A percentile compares a stretch with the other conserved stretches of the same genome.
Conservation (phyloP, 2,113 vertebrate species). For the Petroica traversi region DNA sequence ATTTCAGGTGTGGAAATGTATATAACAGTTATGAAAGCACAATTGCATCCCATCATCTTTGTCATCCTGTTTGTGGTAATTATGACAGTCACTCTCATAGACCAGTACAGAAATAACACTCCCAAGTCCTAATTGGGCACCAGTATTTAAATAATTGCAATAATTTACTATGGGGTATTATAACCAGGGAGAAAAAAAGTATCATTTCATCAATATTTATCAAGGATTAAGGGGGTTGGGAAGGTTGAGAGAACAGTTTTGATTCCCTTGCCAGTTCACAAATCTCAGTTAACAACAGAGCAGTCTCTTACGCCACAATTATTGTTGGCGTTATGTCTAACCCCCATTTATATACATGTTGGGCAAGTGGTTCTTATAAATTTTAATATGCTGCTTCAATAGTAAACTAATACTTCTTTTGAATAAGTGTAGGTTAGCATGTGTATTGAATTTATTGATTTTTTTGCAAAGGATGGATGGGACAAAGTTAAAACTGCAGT, state of each 20-base stretch:
- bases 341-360: background rate
- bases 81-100: background rate
- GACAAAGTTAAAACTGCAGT: background rate
- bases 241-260: background rate
- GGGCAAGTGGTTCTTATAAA: background rate
- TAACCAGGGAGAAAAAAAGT: background rate
- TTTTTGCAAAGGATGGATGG: background rate
- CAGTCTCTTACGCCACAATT: background rate
- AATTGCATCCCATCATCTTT: background rate
- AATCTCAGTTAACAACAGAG: background rate
- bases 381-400: background rate
- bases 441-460: background rate
- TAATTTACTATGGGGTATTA: background rate
- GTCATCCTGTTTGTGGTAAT: background rate
- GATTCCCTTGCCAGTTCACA: background rate
- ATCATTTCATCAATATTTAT: background rate
- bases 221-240: background rate
- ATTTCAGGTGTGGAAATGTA: background rate
- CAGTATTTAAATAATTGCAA: background rate
- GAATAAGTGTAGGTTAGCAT: background rate
- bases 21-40: background rate
- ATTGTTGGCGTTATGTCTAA: background rate
- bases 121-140: background rate
- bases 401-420: background rate
- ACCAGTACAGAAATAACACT: background rate